Evolutionary conservation across 2,113 vertebrate species (phyloP), one percentile per base, ranked within the genome.

Genomic region (Toxostoma redivivum): DNA sequence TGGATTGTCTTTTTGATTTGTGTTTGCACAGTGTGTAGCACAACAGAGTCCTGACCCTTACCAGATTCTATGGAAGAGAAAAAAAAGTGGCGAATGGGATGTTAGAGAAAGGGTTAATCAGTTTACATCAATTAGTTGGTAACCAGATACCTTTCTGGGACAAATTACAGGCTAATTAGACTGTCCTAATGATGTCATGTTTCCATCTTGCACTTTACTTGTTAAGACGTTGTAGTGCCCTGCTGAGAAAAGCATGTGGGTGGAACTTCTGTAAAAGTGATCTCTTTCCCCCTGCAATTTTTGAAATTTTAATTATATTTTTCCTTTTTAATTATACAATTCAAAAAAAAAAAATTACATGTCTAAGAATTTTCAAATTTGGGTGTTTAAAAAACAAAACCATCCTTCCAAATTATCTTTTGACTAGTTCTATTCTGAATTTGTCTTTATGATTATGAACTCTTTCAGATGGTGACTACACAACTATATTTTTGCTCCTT

Each of bases 91-190:
- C n/a, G 0, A 94, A 93, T 86, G 38, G 69, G 56, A 96, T 83
- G 88, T 47, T 94, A 87, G 76, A 90, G 85, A 96, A 96, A 95
- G 94, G 85, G 90, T 95, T 96, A 96, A 95, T 94, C 92, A 88
- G 93, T 95, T 97, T 96, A 96, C 92, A 94, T 91, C 95, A 97
- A 95, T 94, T 96, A 94, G 92, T 73, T 92, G 67, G 90, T 91
- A 96, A 94, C 79, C 85, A 94, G 72, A 92, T 93, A 96, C 90
- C 88, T 96, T 95, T 90, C 85, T 86, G 76, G 84, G 83, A 82
- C 88, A 95, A 91, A 95, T 94, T 96, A 95, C 76, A 22, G 88
- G 88, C 92, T 95, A 96, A 96, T 96, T 95, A 96, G 87, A 92
- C 90, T 88, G 79, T 92, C 85, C 77, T 96, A 93, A 95, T 96